Evolutionary conservation across 2,888 invertebrate species (phyloP), one percentile per base, ranked within the genome.

Genomic region (Zaprionus bogoriensis): DNA sequence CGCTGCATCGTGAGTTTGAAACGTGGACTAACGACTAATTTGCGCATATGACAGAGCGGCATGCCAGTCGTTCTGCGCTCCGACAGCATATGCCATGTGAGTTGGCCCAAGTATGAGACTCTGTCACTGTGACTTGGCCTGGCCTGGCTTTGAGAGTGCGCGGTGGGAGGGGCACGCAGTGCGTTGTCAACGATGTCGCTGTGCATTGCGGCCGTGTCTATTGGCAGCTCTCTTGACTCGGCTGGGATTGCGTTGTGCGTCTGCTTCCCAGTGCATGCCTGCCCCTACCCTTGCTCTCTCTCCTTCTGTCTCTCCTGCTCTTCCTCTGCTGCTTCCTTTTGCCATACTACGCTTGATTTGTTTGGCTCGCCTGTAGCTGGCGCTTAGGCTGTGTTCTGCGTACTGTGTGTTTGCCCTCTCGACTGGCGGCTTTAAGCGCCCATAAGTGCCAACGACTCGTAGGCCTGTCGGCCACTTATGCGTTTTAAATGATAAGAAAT

Each of bases 401-500:
- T 36, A 2, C 32, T 17, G 32, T 36, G 59, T 55, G n/a, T 57
- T 66, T 55, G 59, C 45, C 62, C 78, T 59, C 76, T 61, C 17
- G 54, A 46, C 51, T 23, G 28, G 14, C 10, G 52, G 53, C 86
- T 70, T 67, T 64, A 70, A 76, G 73, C 69, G 69, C 22, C 65
- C 80, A 79, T 86, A 76, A 83, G 64, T 45, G 83, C 50, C 45
- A 41, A 7, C 32, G 14, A 14, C 32, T 36, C 32, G 4, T 48
- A 79, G 77, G 58, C 81, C 63, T 67, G 63, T 57, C 62, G 57
- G 60, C 48, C 77, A 60, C 64, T 76, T 80, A 87, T 87, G 80
- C 61, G 36, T 81, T 77, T 80, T 80, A 80, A 77, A 80, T 80
- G 87, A 81, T 87, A 84, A 80, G 78, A 84, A 74, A 87, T 80